Conservation (phyloP, 2,797 vertebrate genomes). For the Epinephelus malabaricus region DNA sequence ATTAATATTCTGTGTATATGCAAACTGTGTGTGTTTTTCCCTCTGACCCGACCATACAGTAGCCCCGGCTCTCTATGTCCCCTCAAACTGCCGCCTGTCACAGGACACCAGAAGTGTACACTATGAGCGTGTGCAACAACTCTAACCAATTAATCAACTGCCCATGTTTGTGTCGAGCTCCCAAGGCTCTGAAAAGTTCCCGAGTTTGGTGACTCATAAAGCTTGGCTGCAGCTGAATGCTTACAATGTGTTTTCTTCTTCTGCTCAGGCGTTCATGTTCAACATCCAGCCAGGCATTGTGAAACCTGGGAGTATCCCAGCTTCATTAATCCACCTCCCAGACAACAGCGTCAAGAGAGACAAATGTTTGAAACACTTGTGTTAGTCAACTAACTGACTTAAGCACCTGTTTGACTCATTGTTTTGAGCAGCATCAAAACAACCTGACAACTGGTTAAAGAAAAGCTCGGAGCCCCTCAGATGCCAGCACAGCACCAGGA, state of each 20-base stretch:
- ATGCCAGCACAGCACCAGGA: neutral
- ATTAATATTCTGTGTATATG: neutral
- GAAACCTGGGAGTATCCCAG: slow-evolving; percentile 81
- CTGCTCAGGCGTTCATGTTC: slow-evolving; percentile 44
- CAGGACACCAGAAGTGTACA: slow-evolving; percentile 25
- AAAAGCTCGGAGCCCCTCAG: neutral
- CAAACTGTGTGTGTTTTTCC: slow-evolving; percentile 1
- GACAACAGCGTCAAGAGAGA: slow-evolving; percentile 54
- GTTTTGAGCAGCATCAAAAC: slow-evolving; percentile 44
- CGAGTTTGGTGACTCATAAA: slow-evolving; percentile 69
- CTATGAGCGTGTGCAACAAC: slow-evolving; percentile 35
- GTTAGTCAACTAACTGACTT: slow-evolving; percentile 53
- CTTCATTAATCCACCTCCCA: slow-evolving; percentile 69
- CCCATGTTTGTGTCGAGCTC: slow-evolving; percentile 52
- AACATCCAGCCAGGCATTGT: slow-evolving; percentile 69
- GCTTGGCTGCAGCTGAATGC: slow-evolving; percentile 52
- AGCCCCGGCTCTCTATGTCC: slow-evolving; percentile 1
- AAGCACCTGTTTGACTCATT: slow-evolving; percentile 53
- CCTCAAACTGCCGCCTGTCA: slow-evolving; percentile 27
- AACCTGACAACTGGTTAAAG: slow-evolving; percentile 20
- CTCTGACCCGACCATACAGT: slow-evolving; percentile 9
- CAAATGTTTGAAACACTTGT: slow-evolving; percentile 37
- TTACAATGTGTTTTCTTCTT: slow-evolving; percentile 67
- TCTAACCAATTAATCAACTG: slow-evolving; percentile 52
- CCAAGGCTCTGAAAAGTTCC: slow-evolving; percentile 57